Base-by-base conservation (phyloP, 2,888 invertebrate genomes). In the Euproctis similis region DNA sequence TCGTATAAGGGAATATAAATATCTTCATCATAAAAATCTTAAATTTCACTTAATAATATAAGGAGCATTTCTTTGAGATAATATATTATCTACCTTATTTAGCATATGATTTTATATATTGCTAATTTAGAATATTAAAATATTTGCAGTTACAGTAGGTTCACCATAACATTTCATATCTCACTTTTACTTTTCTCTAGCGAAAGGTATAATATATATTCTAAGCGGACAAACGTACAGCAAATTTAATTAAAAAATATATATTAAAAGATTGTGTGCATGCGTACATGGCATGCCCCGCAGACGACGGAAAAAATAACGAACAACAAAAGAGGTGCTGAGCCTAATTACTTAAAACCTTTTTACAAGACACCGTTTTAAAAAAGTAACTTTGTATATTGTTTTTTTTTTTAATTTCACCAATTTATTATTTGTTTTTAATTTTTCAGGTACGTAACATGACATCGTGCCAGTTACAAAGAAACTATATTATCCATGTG, bases 361-460 rank as follows among this genome's bases (percentile, higher is more conserved):
- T 28, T 21, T 22, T 2, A 12, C 4, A 8, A 16, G 10, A 21
- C 12, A 14, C 12, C 12, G 17, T 13, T 10, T 19, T 6, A 3
- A n/a, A 6, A 3, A 6, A n/a, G n/a, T 19, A 19, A 6, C 4
- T 19, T 19, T 8, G 4, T 14, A 14, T 19, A 19, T 19, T 8
- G 19, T 6, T 19, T 6, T n/a, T n/a, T n/a, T n/a, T n/a, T n/a
- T n/a, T n/a, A n/a, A n/a, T n/a, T n/a, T n/a, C n/a, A n/a, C 4
- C 4, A 19, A 12, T 14, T 20, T 14, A 22, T 8, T 8, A 6
- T 42, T 39, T 38, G 32, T 30, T 45, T 46, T 40, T 26, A 31
- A 1, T 34, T 21, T 49, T 46, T 42, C 36, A 66, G 66, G 67
- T 67, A 66, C 52, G 66, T 60, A 45, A 44, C 53, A 44, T 32